Percentiles rank a stretch among this genome's conserved stretches.
Evolutionary conservation across 2,797 vertebrate genomes (phyloP).

Genomic region (Arctocebus calabarensis): DNA sequence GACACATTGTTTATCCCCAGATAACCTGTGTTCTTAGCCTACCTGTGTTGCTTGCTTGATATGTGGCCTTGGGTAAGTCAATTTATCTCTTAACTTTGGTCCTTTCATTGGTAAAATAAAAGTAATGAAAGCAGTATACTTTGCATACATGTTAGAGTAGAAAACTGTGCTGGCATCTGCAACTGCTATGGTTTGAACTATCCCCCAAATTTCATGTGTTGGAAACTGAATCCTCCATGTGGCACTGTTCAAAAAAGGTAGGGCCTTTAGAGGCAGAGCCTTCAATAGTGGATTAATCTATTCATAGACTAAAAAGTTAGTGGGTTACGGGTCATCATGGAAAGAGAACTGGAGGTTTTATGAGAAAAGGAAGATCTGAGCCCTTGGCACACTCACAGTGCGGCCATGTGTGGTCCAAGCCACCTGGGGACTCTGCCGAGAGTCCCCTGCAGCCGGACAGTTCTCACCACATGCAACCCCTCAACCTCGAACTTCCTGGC

Average conservation of each 20-base stretch:
- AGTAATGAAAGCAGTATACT: neutral
- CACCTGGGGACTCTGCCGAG: neutral
- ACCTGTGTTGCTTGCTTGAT: neutral
- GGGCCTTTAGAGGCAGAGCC: neutral
- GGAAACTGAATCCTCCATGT: neutral
- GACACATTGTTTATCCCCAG: rapidly evolving
- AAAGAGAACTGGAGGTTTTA: neutral
- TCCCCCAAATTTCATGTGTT: neutral
- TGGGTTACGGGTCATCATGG: neutral
- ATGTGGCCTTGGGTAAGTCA: neutral
- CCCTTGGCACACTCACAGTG: neutral
- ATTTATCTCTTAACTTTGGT: neutral
- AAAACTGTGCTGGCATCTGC: neutral
- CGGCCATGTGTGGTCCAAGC: neutral
- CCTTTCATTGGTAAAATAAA: neutral
- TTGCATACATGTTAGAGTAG: neutral
- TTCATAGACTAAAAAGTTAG: neutral
- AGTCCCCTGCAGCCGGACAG: neutral
- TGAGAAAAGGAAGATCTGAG: neutral
- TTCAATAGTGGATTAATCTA: neutral
- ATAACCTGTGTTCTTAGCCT: neutral
- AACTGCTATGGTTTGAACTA: neutral
- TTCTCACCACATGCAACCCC: neutral
- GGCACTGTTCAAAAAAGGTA: neutral
- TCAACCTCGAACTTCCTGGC: neutral